These are phyloP conservation scores for Lepidotrigona ventralis DNA, from an alignment of 1,140 invertebrate species.

Conservation along the genomic window DNA sequence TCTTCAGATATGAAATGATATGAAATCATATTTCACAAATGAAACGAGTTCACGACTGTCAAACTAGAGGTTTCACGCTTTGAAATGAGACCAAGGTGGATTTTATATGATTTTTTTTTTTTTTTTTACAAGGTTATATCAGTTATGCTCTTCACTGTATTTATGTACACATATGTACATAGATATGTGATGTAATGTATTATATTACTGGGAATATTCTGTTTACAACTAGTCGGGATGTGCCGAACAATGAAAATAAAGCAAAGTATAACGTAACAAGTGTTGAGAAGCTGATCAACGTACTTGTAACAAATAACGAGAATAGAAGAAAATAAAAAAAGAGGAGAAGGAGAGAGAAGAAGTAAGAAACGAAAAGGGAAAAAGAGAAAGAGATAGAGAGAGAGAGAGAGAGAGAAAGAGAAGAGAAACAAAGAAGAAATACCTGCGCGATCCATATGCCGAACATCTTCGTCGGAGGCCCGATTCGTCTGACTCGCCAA, in stretches of 20 bases:
- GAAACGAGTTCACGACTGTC: too few species aligned
- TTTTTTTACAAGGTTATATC: too few species aligned
- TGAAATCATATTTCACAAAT: too few species aligned
- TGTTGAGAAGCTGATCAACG: background rate
- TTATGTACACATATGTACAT: background rate
- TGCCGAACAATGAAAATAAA: constrained; percentile 3
- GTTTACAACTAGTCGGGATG: background rate
- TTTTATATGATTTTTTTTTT: too few species aligned
- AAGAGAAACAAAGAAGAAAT: constrained; percentile 14
- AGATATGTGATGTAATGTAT: background rate
- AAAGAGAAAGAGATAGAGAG: too few species aligned
- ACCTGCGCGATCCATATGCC: constrained; percentile 83
- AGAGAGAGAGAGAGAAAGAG: background rate
- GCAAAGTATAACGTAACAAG: background rate
- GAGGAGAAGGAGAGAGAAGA: background rate
- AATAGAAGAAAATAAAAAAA: background rate
- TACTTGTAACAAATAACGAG: background rate
- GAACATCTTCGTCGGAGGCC: constrained; percentile 87
- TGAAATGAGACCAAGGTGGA: too few species aligned
- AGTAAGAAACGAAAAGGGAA: too few species aligned
- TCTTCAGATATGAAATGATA: too few species aligned
- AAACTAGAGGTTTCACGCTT: too few species aligned
- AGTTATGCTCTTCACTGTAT: too few species aligned
- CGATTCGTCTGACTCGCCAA: constrained; percentile 82
- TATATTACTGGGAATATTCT: constrained; percentile 21